phyloP scores from a whole-genome alignment of 1,140 invertebrate species.

The Camponotus vicinus region DNA sequence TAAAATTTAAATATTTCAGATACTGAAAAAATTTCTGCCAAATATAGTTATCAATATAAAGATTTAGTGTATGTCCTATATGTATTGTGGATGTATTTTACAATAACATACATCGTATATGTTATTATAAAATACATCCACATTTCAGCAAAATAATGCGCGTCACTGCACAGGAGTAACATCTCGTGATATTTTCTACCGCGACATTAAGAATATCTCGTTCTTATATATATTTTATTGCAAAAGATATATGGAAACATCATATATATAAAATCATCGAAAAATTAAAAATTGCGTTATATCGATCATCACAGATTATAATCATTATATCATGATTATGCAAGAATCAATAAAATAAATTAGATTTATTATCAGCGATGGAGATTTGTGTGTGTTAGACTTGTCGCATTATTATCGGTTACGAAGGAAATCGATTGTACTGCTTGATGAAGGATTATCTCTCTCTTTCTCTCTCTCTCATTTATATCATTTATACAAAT shows the following conservation, averaged over 20 bases:
- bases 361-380: neutral
- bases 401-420: conserved; percentile 1
- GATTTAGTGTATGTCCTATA: neutral
- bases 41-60: neutral
- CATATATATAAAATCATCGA: neutral
- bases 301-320: conserved; percentile 1
- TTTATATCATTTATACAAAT: neutral
- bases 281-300: neutral
- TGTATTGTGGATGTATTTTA: too few relatives aligned
- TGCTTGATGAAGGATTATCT: neutral
- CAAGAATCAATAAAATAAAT: conserved; percentile 2
- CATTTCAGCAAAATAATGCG: conserved; percentile 26
- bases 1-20: neutral
- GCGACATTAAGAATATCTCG: conserved; percentile 32
- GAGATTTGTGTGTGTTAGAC: neutral
- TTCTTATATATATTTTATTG: conserved; percentile 6
- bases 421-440: neutral
- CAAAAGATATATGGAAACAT: neutral
- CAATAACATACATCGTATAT: neutral
- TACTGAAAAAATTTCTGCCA: neutral
- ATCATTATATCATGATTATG: neutral
- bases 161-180: conserved; percentile 28
- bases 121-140: conserved; percentile 10
- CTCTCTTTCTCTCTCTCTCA: neutral
- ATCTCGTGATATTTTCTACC: conserved; percentile 29